Base-by-base conservation (phyloP, 2,888 invertebrate genomes). In the Polyommatus iphigenia region DNA sequence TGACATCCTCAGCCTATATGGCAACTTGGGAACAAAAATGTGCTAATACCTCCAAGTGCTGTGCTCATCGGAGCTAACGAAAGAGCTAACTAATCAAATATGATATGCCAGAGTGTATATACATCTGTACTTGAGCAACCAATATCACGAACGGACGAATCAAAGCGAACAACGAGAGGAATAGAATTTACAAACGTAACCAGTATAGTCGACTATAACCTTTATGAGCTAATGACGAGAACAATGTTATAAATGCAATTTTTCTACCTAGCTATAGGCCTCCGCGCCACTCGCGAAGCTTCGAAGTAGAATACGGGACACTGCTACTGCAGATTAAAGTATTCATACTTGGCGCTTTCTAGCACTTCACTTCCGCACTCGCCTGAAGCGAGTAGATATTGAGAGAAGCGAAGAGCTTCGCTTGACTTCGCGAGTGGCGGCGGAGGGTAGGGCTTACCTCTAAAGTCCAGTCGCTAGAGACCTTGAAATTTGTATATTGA, bases 71-170 rank as follows among this genome's bases (percentile, higher is more conserved):
- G 62, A 15, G 29, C 32, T 50, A 77, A 62, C 29, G 0, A 62
- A 62, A 57, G 20, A 76, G 80, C 77, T 36, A 78, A 81, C 81
- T 80, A 80, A 83, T 83, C 85, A 83, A 85, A 71, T 76, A 76
- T 90, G 92, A 92, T 92, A 92, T 92, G 92, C 92, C 85, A 89
- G 88, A 87, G 87, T 86, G 89, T 89, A 90, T 90, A 88, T 91
- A 91, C 88, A 90, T 86, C 85, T 90, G 86, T 89, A 90, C 80
- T 80, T 80, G 80, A 82, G 80, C 82, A 81, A 81, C 82, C 79
- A 82, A 78, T 71, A 78, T 78, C 75, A 78, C 79, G 79, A 79
- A 62, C 41, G 77, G 77, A 67, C 41, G 36, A 59, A 20, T 76
- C 75, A 24, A 79, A 79, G 54, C 54, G 79, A 80, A 79, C 78